These are phyloP conservation scores for Agrilus biguttatus DNA, from an alignment of 2,888 invertebrate genomes.

Conservation along the genomic window DNA sequence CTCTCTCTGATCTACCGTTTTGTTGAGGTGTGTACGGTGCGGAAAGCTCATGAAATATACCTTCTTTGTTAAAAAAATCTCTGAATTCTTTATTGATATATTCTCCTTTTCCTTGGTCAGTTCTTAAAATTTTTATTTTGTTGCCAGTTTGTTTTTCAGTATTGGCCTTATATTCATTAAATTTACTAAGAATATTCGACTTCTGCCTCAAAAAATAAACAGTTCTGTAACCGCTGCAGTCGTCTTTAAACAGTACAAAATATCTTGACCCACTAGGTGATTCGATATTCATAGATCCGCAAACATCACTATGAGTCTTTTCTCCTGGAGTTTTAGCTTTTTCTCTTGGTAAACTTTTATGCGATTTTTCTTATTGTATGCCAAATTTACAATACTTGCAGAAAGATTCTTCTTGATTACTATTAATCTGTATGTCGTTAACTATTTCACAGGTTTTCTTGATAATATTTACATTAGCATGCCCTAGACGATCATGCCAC, in stretches of 20 bases:
- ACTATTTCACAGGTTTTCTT: too few relatives aligned
- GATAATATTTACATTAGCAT: too few relatives aligned
- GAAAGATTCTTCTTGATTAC: too few relatives aligned
- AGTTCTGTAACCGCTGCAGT: neutral
- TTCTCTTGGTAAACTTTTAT: too few relatives aligned
- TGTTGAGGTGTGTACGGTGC: conserved; percentile 16
- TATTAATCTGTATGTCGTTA: too few relatives aligned
- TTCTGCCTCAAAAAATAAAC: conserved; percentile 9
- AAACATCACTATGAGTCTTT: conserved; percentile 7
- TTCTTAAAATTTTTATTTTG: conserved; percentile 3
- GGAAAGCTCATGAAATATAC: conserved; percentile 13
- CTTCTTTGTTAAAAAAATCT: conserved; percentile 8
- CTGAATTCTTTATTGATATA: too few relatives aligned
- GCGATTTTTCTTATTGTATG: too few relatives aligned
- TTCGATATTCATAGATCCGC: conserved; percentile 6
- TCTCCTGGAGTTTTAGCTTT: conserved; percentile 3
- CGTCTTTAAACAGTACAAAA: conserved; percentile 1
- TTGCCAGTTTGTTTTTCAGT: conserved; percentile 1
- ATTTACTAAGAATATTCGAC: conserved; percentile 5
- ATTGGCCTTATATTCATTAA: neutral
- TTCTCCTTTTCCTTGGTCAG: conserved; percentile 6
- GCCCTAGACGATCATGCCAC: too few relatives aligned
- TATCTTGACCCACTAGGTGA: conserved; percentile 8
- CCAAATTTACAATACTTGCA: too few relatives aligned
- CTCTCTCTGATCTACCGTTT: conserved; percentile 19